Evolutionary conservation across 1,140 invertebrate genomes (phyloP), one percentile per base, ranked within the genome.

Genomic region (Calycopis cecrops): DNA sequence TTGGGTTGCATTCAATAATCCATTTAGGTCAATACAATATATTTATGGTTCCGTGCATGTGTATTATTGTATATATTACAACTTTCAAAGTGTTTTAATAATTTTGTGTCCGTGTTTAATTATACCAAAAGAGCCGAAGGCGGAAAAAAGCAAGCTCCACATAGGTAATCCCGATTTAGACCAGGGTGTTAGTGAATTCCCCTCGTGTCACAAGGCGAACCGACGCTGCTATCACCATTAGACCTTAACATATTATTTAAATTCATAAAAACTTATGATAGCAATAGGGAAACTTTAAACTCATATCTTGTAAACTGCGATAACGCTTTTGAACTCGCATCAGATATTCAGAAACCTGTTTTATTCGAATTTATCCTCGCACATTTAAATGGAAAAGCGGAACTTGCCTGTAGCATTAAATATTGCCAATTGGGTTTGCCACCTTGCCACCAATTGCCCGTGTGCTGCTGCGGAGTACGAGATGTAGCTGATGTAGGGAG

Each of bases 191-290:
- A n/a, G n/a, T n/a, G n/a, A n/a, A 4, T 40, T 40, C 37, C 2
- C 37, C 37, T n/a, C n/a, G 14, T 12, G 11, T 12, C 1, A 12
- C 8, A 12, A 12, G 0, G 1, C 37, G n/a, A 12, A 40, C n/a
- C 3, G 37, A 12, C 7, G n/a, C 37, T 40, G 14, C 1, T 40
- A 12, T 11, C n/a, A 12, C n/a, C 1, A 40, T 40, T 52, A 9
- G 51, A 52, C 4, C 10, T 52, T 11, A 52, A 42, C 11, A 52
- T 12, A 1, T 21, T 52, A 42, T 52, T 52, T 9, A 55, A 55
- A 55, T 55, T 55, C 35, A 21, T 55, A 3, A 55, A 55, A 21
- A 21, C 44, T 12, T 55, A 48, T n/a, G 53, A 55, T 28, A 47
- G 53, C 12, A 48, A 8, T 9, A 35, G 44, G 9, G 53, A n/a